Conservation (phyloP, 2,113 vertebrate species). For the Colossoma macropomum region DNA sequence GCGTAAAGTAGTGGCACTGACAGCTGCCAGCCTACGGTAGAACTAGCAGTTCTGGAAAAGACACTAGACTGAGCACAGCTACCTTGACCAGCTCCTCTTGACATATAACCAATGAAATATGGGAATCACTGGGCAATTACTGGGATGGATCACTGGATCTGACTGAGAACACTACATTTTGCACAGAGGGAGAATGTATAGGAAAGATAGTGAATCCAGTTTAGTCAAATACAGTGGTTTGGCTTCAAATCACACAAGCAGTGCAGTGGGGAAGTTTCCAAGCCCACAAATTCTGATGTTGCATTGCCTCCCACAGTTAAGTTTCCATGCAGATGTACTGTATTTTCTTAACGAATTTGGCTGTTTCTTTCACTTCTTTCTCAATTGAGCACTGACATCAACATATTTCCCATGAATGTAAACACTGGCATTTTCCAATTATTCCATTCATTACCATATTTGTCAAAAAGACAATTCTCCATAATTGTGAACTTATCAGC, state of each 20-base stretch:
- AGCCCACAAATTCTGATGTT: not conserved
- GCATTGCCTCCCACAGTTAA: not conserved
- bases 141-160: not conserved
- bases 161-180: too few species aligned
- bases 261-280: not conserved
- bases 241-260: not conserved
- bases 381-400: not conserved
- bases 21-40: slow-evolving; percentile 18
- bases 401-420: not conserved
- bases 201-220: not conserved
- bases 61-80: not conserved
- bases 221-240: not conserved
- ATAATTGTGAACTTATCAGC: too few species aligned
- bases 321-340: not conserved
- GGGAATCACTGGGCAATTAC: not conserved
- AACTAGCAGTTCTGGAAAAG: not conserved
- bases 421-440: too few species aligned
- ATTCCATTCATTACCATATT: too few species aligned
- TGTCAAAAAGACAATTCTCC: too few species aligned
- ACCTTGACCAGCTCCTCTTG: not conserved
- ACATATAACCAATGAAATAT: not conserved
- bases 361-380: not conserved
- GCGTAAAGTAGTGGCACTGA: not conserved
- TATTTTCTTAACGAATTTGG: not conserved
- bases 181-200: not conserved